Base-by-base conservation (phyloP, 1,140 invertebrate genomes). In the Aphaenogaster floridana region DNA sequence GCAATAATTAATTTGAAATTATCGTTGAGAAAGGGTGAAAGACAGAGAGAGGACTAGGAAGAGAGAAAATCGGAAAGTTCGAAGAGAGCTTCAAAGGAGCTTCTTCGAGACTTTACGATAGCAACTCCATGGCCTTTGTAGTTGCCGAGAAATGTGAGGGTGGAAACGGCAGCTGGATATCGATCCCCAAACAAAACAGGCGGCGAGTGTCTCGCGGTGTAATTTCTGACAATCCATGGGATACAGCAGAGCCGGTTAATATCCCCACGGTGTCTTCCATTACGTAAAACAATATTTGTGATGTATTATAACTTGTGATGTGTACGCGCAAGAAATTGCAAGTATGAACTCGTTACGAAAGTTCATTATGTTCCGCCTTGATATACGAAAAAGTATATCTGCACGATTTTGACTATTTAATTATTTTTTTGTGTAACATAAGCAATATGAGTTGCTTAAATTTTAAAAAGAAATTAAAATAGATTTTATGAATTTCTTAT, bases 201-300 rank as follows among this genome's bases (percentile, higher is more conserved):
- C 28, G 63, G 42, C 52, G 54, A 84, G 80, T 76, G 48, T 80
- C 63, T 80, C 48, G 63, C 63, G 36, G 13, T 80, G 54, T 84
- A 84, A 84, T 84, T 84, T 76, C 80, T 84, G 17, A 84, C 54
- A 84, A 76, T 84, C 42, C 54, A 50, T 48, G 34, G n/a, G 54
- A 61, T 84, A 63, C n/a, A 74, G 21, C 17, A 6, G 13, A 61
- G 45, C 69, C 34, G 1, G 17, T 74, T 76, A 84, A 84, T 84
- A 84, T 83, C 68, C 36, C 21, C 21, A 48, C 39, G 42, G 80
- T 45, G n/a, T 76, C 57, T 84, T 61, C 69, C 54, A 76, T 84
- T 84, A 84, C 69, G 42, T 76, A 84, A 84, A 76, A 84, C 80
- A 76, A 74, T 84, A 84, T 84, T 84, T 84, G 57, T 45, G 42